phyloP scores from a whole-genome alignment of 2,888 invertebrate genomes.

The Megalurothrips usitatus region DNA sequence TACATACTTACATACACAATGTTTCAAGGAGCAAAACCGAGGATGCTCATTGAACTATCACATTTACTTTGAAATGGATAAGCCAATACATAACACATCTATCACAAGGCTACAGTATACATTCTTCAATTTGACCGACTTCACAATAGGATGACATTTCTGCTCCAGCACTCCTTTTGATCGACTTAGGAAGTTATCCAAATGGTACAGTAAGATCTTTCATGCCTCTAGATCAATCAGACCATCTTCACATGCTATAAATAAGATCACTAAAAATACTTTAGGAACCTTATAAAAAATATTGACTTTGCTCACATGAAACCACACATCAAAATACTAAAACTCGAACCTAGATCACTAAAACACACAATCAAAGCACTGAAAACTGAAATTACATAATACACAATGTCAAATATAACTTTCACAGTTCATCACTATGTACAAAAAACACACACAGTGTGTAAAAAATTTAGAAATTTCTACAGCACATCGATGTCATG shows the following conservation, averaged over 20 bases:
- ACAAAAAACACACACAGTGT: conserved; percentile 19
- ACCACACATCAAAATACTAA: neutral
- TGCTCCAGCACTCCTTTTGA: too few relatives aligned
- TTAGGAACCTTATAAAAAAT: neutral
- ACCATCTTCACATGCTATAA: neutral
- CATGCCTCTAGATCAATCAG: too few relatives aligned
- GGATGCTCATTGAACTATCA: neutral
- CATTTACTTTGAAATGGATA: conserved; percentile 1
- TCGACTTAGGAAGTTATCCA: too few relatives aligned
- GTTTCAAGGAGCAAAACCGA: neutral
- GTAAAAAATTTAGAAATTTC: neutral
- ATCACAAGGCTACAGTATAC: conserved; percentile 12
- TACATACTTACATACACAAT: too few relatives aligned
- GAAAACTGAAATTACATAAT: neutral
- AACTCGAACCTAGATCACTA: neutral
- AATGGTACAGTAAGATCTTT: too few relatives aligned
- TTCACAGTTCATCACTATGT: neutral
- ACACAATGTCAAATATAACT: neutral
- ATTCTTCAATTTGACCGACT: neutral
- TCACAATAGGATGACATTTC: neutral
- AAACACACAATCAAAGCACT: neutral
- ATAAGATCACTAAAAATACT: neutral
- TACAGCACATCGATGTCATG: neutral
- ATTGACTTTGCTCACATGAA: neutral
- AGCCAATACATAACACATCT: conserved; percentile 6